Base-by-base conservation (phyloP, 1,140 invertebrate genomes). In the Arion vulgaris region DNA sequence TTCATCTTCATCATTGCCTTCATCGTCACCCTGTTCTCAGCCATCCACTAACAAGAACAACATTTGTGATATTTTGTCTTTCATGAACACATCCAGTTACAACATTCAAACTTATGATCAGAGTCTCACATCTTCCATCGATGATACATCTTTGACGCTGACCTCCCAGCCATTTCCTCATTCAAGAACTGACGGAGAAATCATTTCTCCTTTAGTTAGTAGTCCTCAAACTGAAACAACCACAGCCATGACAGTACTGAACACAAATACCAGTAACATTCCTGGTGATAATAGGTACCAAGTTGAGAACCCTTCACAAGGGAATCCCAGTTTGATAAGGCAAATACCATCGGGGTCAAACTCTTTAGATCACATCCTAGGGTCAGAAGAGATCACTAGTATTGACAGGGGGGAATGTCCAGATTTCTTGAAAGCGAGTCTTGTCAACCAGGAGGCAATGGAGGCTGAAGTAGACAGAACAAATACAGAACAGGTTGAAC, bases 61-160 rank as follows among this genome's bases (percentile, higher is more conserved):
- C 41, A 32, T 39, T 49, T 73, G 38, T 39, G 32, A 73, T 34
- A 39, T 49, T 73, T 49, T 15, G 71, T 73, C 36, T 73, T 73
- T 73, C 71, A 73, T 5, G 15, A 38, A 49, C 1, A 7, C 71
- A 2, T 73, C 38, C 1, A 13, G 15, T 73, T 11, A n/a, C 2
- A 26, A 26, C n/a, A n/a, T 11, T 13, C 38, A 57, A 4, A 57
- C 38, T 41, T 1, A 28, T 41, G 5, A 41, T 49, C 71, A 39
- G 38, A 73, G 71, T 41, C 23, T 38, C 15, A 57, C 53, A 57
- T 15, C 53, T 57, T 57, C 17, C 11, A 73, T 49, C 23, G 38
- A 13, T 71, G 71, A 39, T 73, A 41, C 71, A 41, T 41, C 71
- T 9, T 28, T 41, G 26, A 49, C 41, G 19, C 1, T 28, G 2